phyloP scores from a whole-genome alignment of 23 tunicate species.

The Aplidium turbinatum region DNA sequence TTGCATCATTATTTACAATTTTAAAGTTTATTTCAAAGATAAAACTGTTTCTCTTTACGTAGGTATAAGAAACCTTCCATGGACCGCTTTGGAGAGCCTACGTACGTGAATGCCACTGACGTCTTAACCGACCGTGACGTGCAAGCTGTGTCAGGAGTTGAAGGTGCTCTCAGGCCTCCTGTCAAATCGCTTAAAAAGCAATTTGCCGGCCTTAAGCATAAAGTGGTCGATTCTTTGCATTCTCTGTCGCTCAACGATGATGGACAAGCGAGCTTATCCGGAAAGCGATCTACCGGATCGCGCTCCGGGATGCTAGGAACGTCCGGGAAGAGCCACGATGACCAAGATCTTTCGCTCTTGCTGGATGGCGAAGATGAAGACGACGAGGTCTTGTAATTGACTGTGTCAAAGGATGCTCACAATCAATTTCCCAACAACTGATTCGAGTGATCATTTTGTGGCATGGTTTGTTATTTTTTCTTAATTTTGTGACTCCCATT shows the following conservation, averaged over 20 bases:
- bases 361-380: slow-evolving; percentile 13
- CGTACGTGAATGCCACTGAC: slow-evolving; percentile 57
- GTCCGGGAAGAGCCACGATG: not conserved
- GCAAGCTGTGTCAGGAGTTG: slow-evolving; percentile 61
- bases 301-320: slow-evolving; percentile 3
- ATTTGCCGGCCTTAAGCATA: slow-evolving; percentile 36
- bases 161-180: slow-evolving; percentile 58
- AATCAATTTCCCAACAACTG: not conserved
- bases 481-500: too few species aligned
- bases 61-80: slow-evolving; percentile 73
- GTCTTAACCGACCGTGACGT: slow-evolving; percentile 57
- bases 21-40: too few species aligned
- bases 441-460: too few species aligned
- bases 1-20: too few species aligned
- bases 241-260: slow-evolving; percentile 66
- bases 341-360: slow-evolving; percentile 23
- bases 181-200: slow-evolving; percentile 28
- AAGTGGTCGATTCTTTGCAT: slow-evolving; percentile 72
- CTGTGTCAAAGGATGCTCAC: not conserved
- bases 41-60: too few species aligned
- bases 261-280: slow-evolving; percentile 2
- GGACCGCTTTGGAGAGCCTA: slow-evolving; percentile 55
- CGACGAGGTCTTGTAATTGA: not conserved
- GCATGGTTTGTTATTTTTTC: too few species aligned
- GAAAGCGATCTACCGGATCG: slow-evolving; percentile 6